Conservation (phyloP, 2,113 vertebrate genomes). For the Leptocoma aspasia region DNA sequence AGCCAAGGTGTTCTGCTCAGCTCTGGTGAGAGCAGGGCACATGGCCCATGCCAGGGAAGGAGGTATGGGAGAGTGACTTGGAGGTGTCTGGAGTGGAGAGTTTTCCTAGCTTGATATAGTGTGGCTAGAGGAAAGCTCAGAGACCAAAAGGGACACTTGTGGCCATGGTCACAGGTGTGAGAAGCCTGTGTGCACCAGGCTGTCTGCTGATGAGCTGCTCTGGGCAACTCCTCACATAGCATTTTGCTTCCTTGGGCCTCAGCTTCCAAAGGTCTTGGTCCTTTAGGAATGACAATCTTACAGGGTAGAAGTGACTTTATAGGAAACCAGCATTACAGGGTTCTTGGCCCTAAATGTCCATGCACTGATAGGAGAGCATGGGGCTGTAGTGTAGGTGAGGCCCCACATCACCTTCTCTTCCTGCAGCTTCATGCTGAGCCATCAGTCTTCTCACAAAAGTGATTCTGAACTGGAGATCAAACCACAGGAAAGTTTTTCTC, state of each 20-base stretch:
- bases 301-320: not conserved
- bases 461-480: slow-evolving; percentile 89
- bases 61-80: not conserved
- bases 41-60: not conserved
- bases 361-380: not conserved
- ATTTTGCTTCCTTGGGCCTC: not conserved
- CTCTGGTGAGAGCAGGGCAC: not conserved
- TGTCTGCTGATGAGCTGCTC: not conserved
- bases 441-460: slow-evolving; percentile 79
- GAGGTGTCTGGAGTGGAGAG: not conserved
- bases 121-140: not conserved
- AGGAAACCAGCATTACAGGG: not conserved
- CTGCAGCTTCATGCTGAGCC: slow-evolving; percentile 63
- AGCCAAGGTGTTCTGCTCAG: not conserved
- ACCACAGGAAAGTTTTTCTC: slow-evolving; percentile 53
- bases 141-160: not conserved
- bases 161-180: not conserved
- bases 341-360: not conserved
- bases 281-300: not conserved
- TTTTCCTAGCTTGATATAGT: not conserved
- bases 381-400: not conserved
- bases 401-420: not conserved
- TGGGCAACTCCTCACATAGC: not conserved
- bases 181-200: not conserved
- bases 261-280: not conserved